Conservation (phyloP, 2,797 vertebrate species). For the Ibycter americanus region DNA sequence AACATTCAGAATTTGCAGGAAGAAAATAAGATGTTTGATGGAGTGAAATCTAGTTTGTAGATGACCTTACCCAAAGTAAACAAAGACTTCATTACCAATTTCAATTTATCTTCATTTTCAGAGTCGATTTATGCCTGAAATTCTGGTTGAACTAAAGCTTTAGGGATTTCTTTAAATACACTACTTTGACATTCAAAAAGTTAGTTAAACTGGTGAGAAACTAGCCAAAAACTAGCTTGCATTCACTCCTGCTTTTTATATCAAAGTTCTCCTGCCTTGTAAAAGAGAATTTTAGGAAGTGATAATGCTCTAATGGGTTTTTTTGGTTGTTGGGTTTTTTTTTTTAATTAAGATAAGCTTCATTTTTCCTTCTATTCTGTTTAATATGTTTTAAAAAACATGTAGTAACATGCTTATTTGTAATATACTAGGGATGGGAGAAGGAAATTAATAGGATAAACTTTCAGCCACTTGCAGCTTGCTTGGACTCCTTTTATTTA, state of each 20-base stretch:
- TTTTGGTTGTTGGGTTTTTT: background rate
- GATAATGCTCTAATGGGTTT: background rate
- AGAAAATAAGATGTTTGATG: background rate
- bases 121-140: background rate
- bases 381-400: background rate
- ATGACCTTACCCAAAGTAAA: background rate
- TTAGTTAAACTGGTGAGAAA: background rate
- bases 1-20: background rate
- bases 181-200: background rate
- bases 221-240: background rate
- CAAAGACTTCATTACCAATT: background rate
- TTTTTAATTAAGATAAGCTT: background rate
- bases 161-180: background rate
- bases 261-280: background rate
- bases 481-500: background rate
- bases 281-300: background rate
- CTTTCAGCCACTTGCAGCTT: background rate
- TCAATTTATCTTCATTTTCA: background rate
- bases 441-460: background rate
- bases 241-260: background rate
- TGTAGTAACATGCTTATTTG: background rate
- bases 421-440: background rate
- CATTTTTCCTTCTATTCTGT: background rate
- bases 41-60: background rate
- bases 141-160: background rate